Evolutionary conservation across 2,888 invertebrate species (phyloP), one percentile per base, ranked within the genome.

Genomic region (Cantharis lateralis): DNA sequence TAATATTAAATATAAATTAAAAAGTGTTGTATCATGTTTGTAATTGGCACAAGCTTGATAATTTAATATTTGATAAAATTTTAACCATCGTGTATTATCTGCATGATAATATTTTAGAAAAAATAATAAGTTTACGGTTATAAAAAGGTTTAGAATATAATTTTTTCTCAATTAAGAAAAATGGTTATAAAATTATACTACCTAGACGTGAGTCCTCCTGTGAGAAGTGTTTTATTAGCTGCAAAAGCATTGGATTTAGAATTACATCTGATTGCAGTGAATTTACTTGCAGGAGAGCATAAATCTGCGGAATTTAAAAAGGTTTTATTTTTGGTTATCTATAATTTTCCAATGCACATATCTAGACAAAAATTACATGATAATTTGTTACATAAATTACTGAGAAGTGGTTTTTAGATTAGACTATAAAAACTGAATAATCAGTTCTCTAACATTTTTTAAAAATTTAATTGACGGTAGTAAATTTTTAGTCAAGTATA

Each of bases 201-300:
- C 62, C 82, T 83, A 69, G 68, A 75, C 4, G 89, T 89, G 1
- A 91, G 91, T 20, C 91, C 92, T 1, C 91, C 91, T 0, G 90
- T 90, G 9, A 85, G 91, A 74, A 90, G 91, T 72, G 90, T 89
- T 0, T 82, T 89, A 83, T 89, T 91, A 88, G 89, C 91, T 1
- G 89, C 90, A 0, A 87, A 88, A 10, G 80, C 88, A 24, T 85
- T 92, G 16, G 86, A 87, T 9, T 81, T 91, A 15, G 84, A 89
- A 24, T 76, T 91, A 10, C 85, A 90, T 13, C 87, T 90, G 72
- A 87, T 88, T 72, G 86, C 87, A 70, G 85, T 91, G 13, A 89
- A 92, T 83, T 82, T 91, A 15, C 85, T 87, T 71, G 79, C 84
- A 2, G 85, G 84, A 20, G 87, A 88, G 10, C 87, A 89, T 76